phyloP scores from a whole-genome alignment of 2,113 vertebrate species.

The Nyctereutes procyonoides region DNA sequence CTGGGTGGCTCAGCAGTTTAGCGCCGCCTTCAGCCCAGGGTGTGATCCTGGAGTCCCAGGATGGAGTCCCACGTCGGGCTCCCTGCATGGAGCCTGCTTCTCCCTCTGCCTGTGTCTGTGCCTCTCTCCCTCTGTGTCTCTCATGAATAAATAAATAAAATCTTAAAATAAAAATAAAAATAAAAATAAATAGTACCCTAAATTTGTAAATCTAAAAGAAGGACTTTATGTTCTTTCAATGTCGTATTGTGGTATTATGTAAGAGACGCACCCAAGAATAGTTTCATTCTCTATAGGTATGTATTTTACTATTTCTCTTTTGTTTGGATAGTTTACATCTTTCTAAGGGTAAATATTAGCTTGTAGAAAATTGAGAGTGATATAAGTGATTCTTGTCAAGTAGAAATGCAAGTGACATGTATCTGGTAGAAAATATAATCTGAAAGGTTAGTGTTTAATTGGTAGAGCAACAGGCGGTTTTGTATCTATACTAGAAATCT shows the following conservation, averaged over 20 bases:
- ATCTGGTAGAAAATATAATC: background rate
- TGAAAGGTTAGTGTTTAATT: background rate
- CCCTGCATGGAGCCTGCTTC: too few relatives aligned
- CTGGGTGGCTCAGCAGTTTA: too few relatives aligned
- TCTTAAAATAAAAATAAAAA: too few relatives aligned
- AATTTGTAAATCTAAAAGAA: background rate
- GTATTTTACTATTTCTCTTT: background rate
- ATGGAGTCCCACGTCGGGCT: too few relatives aligned
- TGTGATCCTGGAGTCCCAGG: too few relatives aligned
- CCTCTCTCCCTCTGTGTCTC: too few relatives aligned
- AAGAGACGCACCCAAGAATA: background rate
- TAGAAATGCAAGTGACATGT: constrained; percentile 32
- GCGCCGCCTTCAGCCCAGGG: too few relatives aligned
- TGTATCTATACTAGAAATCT: background rate
- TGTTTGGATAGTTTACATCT: background rate
- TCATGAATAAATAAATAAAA: too few relatives aligned
- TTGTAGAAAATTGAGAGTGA: background rate
- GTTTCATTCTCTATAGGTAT: background rate
- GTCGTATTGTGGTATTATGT: background rate
- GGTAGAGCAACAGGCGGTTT: background rate
- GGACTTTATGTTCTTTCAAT: background rate
- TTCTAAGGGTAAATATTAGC: background rate
- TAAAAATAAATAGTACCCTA: background rate
- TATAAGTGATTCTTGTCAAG: background rate
- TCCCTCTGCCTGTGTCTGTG: too few relatives aligned